Conservation (phyloP, 2,797 vertebrate species). For the Chelmon rostratus region DNA sequence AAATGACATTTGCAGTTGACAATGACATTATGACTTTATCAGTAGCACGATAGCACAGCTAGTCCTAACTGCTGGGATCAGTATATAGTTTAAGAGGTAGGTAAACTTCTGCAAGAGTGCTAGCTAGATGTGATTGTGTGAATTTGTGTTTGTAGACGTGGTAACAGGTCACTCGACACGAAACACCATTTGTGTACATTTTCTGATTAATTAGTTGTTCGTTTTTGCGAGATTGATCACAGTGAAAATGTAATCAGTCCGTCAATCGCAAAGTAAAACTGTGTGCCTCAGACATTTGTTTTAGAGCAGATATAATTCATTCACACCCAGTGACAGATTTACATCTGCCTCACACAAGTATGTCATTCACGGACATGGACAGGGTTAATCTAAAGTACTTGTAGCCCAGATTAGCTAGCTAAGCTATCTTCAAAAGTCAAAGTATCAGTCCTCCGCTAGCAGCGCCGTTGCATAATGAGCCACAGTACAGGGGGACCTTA, state of each 20-base stretch:
- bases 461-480: constrained; percentile 50
- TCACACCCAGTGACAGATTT: constrained; percentile 28
- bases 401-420: constrained; percentile 44
- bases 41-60: not conserved
- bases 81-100: too few relatives aligned
- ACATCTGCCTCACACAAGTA: not conserved
- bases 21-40: not conserved
- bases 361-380: not conserved
- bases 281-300: not conserved
- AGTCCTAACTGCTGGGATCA: not conserved
- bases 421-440: constrained; percentile 49
- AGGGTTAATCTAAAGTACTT: constrained; percentile 1
- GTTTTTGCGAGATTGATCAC: not conserved
- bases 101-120: not conserved
- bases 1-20: not conserved
- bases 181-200: not conserved
- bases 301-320: constrained; percentile 1
- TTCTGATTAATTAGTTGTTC: not conserved
- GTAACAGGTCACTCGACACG: not conserved
- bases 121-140: not conserved
- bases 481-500: constrained; percentile 38
- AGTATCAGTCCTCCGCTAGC: constrained; percentile 31
- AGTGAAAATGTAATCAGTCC: not conserved
- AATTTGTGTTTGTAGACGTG: not conserved
- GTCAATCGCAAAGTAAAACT: not conserved